Conservation (phyloP, 2,888 invertebrate genomes). For the Doris montereyensis region DNA sequence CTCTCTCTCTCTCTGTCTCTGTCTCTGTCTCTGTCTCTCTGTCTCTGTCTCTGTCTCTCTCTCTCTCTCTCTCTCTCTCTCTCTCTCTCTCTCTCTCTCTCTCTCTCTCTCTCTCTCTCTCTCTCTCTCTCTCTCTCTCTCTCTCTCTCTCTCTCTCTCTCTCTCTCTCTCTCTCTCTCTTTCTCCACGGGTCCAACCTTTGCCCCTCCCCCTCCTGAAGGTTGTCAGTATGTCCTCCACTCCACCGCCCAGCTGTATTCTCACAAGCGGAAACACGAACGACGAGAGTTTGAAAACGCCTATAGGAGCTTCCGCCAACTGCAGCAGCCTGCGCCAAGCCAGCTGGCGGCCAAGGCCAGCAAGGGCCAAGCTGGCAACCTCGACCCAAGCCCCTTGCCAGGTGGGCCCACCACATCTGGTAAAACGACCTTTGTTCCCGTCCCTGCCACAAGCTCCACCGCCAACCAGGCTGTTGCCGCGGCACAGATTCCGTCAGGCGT, state of each 20-base stretch:
- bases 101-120: no score
- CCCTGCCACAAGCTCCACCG: background rate
- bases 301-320: conserved; percentile 83
- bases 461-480: background rate
- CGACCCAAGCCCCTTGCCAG: no score
- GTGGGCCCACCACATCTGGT: no score
- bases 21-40: no score
- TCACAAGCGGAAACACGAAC: conserved; percentile 97
- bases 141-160: background rate
- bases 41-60: no score
- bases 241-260: conserved; percentile 97
- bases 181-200: background rate
- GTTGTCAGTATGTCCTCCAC: conserved; percentile 94
- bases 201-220: conserved; percentile 45
- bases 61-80: no score
- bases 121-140: background rate
- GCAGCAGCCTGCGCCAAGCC: conserved; percentile 72
- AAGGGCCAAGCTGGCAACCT: no score
- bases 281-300: conserved; percentile 81
- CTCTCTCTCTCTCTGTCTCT: no score
- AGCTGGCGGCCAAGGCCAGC: no score
- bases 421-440: no score
- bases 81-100: no score
- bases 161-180: background rate
- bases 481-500: no score